Evolutionary conservation across 2,888 invertebrate species (phyloP).

Genomic region (Agonopterix heracliana): DNA sequence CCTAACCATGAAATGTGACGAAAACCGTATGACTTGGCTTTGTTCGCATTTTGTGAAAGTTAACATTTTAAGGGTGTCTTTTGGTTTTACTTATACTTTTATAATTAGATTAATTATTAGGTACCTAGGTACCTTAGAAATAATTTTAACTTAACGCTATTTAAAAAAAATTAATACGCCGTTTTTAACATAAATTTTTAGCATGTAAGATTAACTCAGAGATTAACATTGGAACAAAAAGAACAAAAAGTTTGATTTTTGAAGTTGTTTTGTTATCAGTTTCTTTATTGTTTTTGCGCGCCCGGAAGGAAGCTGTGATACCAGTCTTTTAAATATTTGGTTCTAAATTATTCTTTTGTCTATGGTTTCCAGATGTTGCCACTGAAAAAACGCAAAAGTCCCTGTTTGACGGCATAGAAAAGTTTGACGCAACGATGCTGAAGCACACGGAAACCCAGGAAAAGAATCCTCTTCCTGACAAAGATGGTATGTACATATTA

Average conservation of each 20-base stretch:
- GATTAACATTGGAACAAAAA: too few relatives aligned
- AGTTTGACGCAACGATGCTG: constrained; percentile 87
- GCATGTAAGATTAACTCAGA: too few relatives aligned
- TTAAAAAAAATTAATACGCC: too few relatives aligned
- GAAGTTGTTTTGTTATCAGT: neutral
- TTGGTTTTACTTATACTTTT: too few relatives aligned
- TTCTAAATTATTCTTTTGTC: constrained; percentile 16
- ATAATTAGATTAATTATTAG: too few relatives aligned
- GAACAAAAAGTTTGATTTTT: too few relatives aligned
- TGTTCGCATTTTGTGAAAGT: neutral
- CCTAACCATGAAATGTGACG: constrained; percentile 3
- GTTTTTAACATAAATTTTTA: too few relatives aligned
- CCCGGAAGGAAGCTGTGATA: neutral
- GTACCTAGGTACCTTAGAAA: too few relatives aligned
- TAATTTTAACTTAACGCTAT: too few relatives aligned
- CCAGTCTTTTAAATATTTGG: neutral
- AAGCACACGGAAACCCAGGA: constrained; percentile 95
- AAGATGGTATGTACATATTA: constrained; percentile 82
- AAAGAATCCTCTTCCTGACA: constrained; percentile 94
- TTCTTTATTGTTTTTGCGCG: neutral
- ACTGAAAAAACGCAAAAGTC: constrained; percentile 91
- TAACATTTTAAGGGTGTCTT: neutral
- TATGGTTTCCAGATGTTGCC: constrained; percentile 83
- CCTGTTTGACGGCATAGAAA: constrained; percentile 89
- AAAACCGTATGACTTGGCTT: neutral